A percentile compares a stretch with the other conserved stretches of the same genome.
phyloP scores from a whole-genome alignment of 2,797 vertebrate species.

The Xenopus petersii region DNA sequence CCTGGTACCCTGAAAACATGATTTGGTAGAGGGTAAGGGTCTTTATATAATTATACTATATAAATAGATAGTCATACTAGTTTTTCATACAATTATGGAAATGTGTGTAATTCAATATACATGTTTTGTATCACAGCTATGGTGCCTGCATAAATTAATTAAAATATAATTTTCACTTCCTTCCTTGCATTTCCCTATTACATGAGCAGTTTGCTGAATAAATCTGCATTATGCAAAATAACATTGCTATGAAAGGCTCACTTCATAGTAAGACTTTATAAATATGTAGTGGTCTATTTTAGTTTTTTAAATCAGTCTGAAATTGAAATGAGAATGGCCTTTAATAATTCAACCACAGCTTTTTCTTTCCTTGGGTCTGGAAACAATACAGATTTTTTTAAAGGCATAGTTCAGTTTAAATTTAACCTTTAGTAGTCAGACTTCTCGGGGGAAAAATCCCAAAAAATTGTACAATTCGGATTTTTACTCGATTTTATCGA shows the following conservation, averaged over 20 bases:
- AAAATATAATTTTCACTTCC: not conserved
- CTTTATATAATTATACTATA: constrained; percentile 5
- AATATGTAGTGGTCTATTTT: not conserved
- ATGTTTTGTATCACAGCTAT: not conserved
- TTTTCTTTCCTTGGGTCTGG: not conserved
- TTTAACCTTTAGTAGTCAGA: too few relatives aligned
- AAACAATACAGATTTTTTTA: too few relatives aligned
- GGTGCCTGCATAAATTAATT: not conserved
- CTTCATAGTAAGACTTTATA: not conserved
- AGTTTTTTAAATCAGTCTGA: not conserved
- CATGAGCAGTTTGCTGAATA: not conserved
- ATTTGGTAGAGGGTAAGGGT: not conserved
- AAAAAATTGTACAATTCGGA: too few relatives aligned
- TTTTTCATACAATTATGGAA: not conserved
- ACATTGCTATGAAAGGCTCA: constrained; percentile 1
- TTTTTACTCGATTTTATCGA: too few relatives aligned
- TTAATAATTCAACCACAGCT: not conserved
- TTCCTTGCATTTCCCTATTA: not conserved
- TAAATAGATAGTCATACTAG: not conserved
- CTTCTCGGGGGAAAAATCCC: too few relatives aligned
- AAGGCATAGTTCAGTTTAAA: too few relatives aligned
- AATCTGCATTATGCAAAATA: not conserved
- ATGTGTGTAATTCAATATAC: not conserved
- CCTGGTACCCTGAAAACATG: not conserved
- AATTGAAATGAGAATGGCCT: not conserved